Conservation (phyloP, 2,797 vertebrate species). For the Triplophysa bombifrons region DNA sequence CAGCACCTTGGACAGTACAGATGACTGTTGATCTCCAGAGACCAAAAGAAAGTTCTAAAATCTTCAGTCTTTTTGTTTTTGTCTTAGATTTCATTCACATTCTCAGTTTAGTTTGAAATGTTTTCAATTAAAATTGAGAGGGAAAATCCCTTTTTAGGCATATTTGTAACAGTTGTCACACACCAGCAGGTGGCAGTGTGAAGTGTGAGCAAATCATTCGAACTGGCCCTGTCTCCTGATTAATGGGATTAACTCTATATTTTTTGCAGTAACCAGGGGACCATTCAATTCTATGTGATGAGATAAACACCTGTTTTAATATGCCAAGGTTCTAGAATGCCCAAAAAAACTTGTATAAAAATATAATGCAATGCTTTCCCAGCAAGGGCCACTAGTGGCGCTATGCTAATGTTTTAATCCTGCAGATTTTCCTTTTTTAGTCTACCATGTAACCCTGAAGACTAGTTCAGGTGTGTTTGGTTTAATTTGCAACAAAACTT, state of each 20-base stretch:
- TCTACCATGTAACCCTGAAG: not conserved
- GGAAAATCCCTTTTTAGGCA: not conserved
- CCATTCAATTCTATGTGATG: not conserved
- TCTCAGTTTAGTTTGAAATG: not conserved
- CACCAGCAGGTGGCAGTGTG: constrained; percentile 42
- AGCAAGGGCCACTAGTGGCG: not conserved
- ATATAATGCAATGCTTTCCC: not conserved
- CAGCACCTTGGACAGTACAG: constrained; percentile 30
- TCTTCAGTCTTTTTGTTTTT: not conserved
- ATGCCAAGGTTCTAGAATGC: not conserved
- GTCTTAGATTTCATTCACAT: not conserved
- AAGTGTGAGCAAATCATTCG: constrained; percentile 11
- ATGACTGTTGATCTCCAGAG: not conserved
- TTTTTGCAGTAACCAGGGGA: not conserved
- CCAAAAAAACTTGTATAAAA: not conserved
- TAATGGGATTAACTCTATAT: not conserved
- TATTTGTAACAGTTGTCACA: not conserved
- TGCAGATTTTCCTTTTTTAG: not conserved
- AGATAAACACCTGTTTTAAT: constrained; percentile 9
- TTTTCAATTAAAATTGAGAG: not conserved
- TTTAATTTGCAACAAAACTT: not conserved
- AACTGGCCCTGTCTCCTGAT: not conserved
- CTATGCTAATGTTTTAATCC: not conserved
- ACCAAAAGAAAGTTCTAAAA: not conserved
- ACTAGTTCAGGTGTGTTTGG: not conserved